Evolutionary conservation across 2,888 invertebrate genomes (phyloP).

Genomic region (Nymphalis polychloros): DNA sequence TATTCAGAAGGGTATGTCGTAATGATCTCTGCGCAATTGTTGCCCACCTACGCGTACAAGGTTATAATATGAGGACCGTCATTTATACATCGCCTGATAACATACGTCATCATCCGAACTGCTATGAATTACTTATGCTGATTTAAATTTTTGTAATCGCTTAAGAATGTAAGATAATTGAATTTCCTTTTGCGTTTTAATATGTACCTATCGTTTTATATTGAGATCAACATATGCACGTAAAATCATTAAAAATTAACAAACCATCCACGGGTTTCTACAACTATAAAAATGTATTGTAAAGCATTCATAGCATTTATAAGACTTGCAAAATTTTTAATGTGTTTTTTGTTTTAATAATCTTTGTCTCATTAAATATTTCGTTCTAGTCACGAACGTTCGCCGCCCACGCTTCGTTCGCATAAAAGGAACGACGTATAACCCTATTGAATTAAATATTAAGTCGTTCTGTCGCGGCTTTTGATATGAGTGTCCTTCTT

Average conservation of each 20-base stretch:
- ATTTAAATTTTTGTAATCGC: too few relatives aligned
- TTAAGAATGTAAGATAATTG: background rate
- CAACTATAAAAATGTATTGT: background rate
- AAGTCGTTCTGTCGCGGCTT: slow-evolving; percentile 39
- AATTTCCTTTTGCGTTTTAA: background rate
- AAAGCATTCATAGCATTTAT: background rate
- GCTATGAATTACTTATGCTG: background rate
- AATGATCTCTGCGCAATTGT: slow-evolving; percentile 11
- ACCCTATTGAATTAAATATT: slow-evolving; percentile 59
- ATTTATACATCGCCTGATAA: background rate
- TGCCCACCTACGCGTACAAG: slow-evolving; percentile 8
- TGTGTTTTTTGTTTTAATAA: background rate
- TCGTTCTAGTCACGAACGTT: slow-evolving; percentile 11
- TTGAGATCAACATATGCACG: background rate
- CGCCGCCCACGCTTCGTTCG: slow-evolving; percentile 12
- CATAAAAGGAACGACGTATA: slow-evolving; percentile 48
- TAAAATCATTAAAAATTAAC: background rate
- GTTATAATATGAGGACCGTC: background rate
- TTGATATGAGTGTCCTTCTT: slow-evolving; percentile 49
- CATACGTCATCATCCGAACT: background rate
- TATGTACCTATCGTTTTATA: background rate
- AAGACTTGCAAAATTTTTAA: background rate
- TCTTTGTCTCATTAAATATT: slow-evolving; percentile 18
- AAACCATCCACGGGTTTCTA: background rate
- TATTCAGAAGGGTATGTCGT: slow-evolving; percentile 7